Base-by-base conservation (phyloP, 2,797 vertebrate species). In the Siniperca undulata region DNA sequence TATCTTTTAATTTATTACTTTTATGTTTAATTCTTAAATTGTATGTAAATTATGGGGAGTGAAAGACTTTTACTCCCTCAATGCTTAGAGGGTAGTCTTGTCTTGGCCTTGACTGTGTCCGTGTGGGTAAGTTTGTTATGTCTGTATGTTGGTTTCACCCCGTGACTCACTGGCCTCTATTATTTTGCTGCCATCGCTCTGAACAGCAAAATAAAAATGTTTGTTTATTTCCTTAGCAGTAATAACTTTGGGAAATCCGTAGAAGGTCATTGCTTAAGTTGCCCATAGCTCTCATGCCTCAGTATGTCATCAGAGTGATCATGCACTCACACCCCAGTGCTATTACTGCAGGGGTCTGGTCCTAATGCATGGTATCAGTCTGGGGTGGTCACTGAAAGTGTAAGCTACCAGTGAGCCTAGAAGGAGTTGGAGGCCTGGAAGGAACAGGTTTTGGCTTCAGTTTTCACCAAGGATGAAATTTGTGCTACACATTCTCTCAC, bases 81-180 rank as follows among this genome's bases (percentile, higher is more conserved):
- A 34, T 70, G 72, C 42, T 62, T 34, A 53, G 48, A 75, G 2
- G 59, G 53, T 56, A 80, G 64, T 75, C 77, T 80, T 74, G 70
- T 48, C 38, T 80, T 56, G 44, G 76, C 81, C 70, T 83, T 68
- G 81, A 77, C 82, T 82, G 48, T 77, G 80, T 74, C 74, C 0
- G 6, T 87, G 86, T 81, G 86, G 80, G 52, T 58, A 82, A 17
- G 46, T 86, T 86, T 91, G 90, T 93, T 93, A 89, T 92, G 89
- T 93, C 94, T 92, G 73, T 38, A 22, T 80, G 66, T 40, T 55
- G 77, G 69, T 89, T 86, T 86, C 56, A 70, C 67, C 48, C 62
- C 14, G 60, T 91, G 89, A 93, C 81, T 92, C 91, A 93, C 48
- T 46, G 65, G 53, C 38, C 64, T 86, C 83, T 80, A 77, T 89